Percentiles rank a stretch among this genome's conserved stretches.
Conservation (phyloP, 2,113 vertebrate genomes). For the Danionella cerebrum region DNA sequence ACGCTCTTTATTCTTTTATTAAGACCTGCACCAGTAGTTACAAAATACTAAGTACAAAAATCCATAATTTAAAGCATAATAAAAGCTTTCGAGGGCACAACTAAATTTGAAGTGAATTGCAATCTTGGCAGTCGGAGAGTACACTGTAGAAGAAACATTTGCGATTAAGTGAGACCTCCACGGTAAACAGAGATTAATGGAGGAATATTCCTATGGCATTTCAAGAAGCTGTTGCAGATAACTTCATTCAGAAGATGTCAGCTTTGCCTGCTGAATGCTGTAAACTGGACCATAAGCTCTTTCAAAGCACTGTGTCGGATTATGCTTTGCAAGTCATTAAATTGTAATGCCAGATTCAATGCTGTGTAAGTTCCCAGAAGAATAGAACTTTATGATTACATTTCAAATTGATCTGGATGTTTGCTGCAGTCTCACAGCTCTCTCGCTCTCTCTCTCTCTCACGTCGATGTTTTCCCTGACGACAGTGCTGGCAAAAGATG, state of each 20-base stretch:
- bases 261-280: constrained; percentile 16
- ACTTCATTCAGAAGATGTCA: constrained; percentile 26
- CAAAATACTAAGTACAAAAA: background rate
- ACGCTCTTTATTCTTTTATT: no score
- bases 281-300: constrained; percentile 36
- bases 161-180: constrained; percentile 9
- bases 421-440: constrained; percentile 3
- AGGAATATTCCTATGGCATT: constrained; percentile 18
- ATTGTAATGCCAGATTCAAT: constrained; percentile 28
- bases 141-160: background rate
- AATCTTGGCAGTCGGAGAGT: background rate
- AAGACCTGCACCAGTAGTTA: no score
- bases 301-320: constrained; percentile 32
- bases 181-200: constrained; percentile 29
- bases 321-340: constrained; percentile 37
- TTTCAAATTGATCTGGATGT: constrained; percentile 33
- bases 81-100: background rate
- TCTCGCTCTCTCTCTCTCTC: background rate
- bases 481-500: constrained; percentile 12
- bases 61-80: constrained; percentile 11
- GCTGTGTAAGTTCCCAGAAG: constrained; percentile 33
- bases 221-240: constrained; percentile 28
- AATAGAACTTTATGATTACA: constrained; percentile 33
- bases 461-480: background rate
- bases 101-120: constrained; percentile 10